Percentiles rank a stretch among this genome's conserved stretches.
phyloP scores from a whole-genome alignment of 1,140 invertebrate genomes.

The Trissolcus basalis region DNA sequence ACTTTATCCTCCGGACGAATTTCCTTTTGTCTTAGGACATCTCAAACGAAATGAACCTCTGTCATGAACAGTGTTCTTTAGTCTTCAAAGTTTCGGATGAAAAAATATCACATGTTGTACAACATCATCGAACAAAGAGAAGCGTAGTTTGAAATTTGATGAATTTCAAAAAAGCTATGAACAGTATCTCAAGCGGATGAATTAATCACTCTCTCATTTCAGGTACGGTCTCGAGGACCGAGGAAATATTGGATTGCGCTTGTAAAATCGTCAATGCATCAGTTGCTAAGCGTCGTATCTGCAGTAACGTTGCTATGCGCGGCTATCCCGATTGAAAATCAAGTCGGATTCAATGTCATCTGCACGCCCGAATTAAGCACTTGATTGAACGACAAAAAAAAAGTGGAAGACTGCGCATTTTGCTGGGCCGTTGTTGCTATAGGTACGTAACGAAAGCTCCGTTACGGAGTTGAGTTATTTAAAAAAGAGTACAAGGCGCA shows the following conservation, averaged over 20 bases:
- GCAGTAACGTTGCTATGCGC: slow-evolving; percentile 36
- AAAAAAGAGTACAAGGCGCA: slow-evolving; percentile 23
- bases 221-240: no score
- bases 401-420: slow-evolving; percentile 1
- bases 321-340: slow-evolving; percentile 20
- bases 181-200: no score
- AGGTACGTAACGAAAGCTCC: slow-evolving; percentile 6
- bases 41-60: no score
- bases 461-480: slow-evolving; percentile 22
- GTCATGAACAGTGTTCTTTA: no score
- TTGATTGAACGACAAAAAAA: slow-evolving; percentile 11
- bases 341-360: slow-evolving; percentile 18
- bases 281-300: slow-evolving; percentile 28
- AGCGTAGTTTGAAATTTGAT: no score
- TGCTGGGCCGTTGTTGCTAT: slow-evolving; percentile 10
- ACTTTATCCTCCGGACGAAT: no score
- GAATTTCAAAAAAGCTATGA: no score
- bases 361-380: slow-evolving; percentile 16
- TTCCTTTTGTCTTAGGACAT: not conserved
- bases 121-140: no score
- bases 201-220: no score
- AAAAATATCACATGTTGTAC: no score
- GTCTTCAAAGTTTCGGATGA: no score
- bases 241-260: no score
- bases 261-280: not conserved